These are phyloP conservation scores for Neofelis nebulosa DNA, from an alignment of 2,113 vertebrate genomes.

Conservation along the genomic window DNA sequence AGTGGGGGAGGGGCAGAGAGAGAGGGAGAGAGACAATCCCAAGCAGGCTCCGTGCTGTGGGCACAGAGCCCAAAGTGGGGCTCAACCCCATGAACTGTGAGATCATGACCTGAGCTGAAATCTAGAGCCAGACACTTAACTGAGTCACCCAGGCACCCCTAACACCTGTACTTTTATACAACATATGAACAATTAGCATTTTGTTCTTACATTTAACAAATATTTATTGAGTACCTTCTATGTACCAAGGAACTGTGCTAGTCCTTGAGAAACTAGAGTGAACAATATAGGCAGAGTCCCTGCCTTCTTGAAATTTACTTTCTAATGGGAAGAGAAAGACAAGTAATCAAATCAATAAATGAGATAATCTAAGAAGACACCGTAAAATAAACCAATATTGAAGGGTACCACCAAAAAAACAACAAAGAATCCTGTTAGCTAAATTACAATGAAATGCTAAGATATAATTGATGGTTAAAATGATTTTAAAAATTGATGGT, in stretches of 20 bases:
- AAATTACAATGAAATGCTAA: not conserved
- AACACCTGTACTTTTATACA: too few relatives aligned
- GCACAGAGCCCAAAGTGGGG: too few relatives aligned
- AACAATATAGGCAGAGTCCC: not conserved
- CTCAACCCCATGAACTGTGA: too few relatives aligned
- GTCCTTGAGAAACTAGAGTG: not conserved
- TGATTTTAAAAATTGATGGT: not conserved
- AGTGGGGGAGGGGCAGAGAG: too few relatives aligned
- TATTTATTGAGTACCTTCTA: not conserved
- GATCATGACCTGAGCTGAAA: too few relatives aligned
- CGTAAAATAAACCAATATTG: not conserved
- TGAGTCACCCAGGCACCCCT: too few relatives aligned
- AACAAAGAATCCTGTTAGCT: not conserved
- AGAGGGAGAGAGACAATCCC: too few relatives aligned
- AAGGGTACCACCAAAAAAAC: not conserved
- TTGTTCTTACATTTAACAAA: not conserved
- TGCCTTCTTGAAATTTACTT: not conserved
- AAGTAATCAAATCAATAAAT: slow-evolving; percentile 27
- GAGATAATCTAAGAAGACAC: not conserved
- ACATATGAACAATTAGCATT: not conserved
- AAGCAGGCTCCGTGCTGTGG: too few relatives aligned
- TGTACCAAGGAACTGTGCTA: not conserved
- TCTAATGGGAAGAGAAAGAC: not conserved
- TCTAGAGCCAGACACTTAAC: too few relatives aligned
- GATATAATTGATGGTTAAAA: not conserved